phyloP scores from a whole-genome alignment of 2,888 invertebrate genomes.

The Epistrophe eligans region DNA sequence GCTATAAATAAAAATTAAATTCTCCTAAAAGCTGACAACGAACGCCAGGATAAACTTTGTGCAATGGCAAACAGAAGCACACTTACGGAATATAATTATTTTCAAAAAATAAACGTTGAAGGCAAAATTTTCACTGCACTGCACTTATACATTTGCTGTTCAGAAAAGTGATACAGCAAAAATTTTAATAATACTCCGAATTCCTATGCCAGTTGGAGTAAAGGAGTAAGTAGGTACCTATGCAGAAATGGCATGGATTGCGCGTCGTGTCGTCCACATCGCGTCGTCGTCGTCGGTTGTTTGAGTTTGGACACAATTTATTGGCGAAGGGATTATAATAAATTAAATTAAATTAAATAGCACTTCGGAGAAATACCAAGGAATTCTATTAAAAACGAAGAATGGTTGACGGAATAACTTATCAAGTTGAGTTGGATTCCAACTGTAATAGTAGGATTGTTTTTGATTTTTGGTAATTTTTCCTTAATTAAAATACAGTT shows the following conservation, averaged over 20 bases:
- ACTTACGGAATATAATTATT: constrained; percentile 3
- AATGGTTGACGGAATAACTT: constrained; percentile 12
- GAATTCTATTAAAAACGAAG: constrained; percentile 37
- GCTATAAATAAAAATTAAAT: constrained; percentile 72
- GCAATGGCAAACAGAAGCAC: constrained; percentile 24
- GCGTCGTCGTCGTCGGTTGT: background rate
- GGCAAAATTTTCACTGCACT: constrained; percentile 43
- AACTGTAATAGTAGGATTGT: background rate
- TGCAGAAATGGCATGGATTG: background rate
- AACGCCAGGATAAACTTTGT: constrained; percentile 52
- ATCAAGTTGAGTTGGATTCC: background rate
- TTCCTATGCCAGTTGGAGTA: background rate
- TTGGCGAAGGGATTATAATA: constrained; percentile 61
- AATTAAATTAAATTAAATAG: constrained; percentile 70
- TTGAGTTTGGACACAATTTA: constrained; percentile 55
- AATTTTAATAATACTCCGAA: constrained; percentile 46
- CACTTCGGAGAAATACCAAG: constrained; percentile 33
- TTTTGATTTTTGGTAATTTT: background rate
- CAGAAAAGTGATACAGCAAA: constrained; percentile 27
- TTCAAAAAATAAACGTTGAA: constrained; percentile 21
- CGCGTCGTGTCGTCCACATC: background rate
- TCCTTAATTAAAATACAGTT: background rate
- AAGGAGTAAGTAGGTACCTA: background rate
- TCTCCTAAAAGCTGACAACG: constrained; percentile 64
- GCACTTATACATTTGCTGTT: constrained; percentile 1